phyloP scores from a whole-genome alignment of 2,797 vertebrate species.

The Myripristis murdjan region DNA sequence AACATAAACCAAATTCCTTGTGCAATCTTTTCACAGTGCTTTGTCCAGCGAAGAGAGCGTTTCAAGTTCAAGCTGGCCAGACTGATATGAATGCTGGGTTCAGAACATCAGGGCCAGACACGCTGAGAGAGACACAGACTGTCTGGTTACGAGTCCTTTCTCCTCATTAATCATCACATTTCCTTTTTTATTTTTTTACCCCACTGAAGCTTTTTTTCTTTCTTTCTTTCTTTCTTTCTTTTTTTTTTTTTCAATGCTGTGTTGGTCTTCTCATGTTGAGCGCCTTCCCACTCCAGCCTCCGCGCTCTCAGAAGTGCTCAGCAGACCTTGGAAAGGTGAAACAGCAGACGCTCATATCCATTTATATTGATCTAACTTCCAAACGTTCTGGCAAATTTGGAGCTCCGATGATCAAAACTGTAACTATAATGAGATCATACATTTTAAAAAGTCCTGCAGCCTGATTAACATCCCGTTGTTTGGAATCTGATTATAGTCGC shows the following conservation, averaged over 20 bases:
- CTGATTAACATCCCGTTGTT: neutral
- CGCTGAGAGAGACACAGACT: neutral
- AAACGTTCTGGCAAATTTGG: neutral
- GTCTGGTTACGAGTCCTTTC: constrained; percentile 16
- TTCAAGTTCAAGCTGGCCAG: constrained; percentile 5
- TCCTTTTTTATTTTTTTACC: neutral
- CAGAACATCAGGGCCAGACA: neutral
- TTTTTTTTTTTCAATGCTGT: constrained; percentile 19
- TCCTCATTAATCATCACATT: constrained; percentile 22
- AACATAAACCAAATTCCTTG: constrained; percentile 17
- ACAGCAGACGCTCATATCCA: constrained; percentile 55
- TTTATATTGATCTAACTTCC: constrained; percentile 41
- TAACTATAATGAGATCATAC: neutral
- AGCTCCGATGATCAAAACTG: neutral
- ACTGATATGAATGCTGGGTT: constrained; percentile 7
- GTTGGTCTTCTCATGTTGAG: neutral
- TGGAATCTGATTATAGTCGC: neutral
- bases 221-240: no score
- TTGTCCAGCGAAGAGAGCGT: neutral
- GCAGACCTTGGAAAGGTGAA: constrained; percentile 39
- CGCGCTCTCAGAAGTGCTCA: constrained; percentile 35
- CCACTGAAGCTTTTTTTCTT: no score
- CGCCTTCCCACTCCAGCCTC: constrained; percentile 30
- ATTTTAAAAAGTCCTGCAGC: neutral
- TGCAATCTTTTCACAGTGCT: constrained; percentile 10